Conservation (phyloP, 2,888 invertebrate species). For the Zelleria hepariella region DNA sequence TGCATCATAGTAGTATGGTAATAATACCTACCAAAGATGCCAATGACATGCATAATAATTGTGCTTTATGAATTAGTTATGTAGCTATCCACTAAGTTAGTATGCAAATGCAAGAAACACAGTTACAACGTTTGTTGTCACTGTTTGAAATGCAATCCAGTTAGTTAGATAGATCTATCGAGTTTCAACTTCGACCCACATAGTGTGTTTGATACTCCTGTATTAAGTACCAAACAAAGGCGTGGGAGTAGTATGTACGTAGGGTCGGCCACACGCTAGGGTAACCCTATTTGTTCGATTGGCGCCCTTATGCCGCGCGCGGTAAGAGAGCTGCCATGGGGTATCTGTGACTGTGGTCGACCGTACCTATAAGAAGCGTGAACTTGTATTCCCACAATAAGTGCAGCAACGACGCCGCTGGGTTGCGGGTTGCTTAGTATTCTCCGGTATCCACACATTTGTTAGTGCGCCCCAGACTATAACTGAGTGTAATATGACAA, state of each 20-base stretch:
- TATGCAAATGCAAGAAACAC: conserved; percentile 5
- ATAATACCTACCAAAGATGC: neutral
- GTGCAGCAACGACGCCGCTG: neutral
- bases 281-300: too few species aligned
- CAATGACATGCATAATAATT: neutral
- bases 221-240: neutral
- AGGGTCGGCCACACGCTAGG: too few species aligned
- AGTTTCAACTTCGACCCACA: neutral
- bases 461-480: neutral
- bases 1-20: too few species aligned
- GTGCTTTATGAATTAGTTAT: neutral
- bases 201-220: neutral
- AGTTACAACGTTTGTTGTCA: conserved; percentile 21
- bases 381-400: neutral
- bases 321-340: too few species aligned
- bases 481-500: neutral
- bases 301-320: too few species aligned
- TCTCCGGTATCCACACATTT: neutral
- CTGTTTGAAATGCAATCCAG: conserved; percentile 29
- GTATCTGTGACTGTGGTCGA: too few species aligned
- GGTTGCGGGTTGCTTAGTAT: neutral
- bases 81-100: neutral
- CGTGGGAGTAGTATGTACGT: too few species aligned
- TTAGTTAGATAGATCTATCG: neutral
- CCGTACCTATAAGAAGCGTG: too few species aligned